These are phyloP conservation scores for Rhingia rostrata DNA, from an alignment of 2,888 invertebrate species.

Conservation along the genomic window DNA sequence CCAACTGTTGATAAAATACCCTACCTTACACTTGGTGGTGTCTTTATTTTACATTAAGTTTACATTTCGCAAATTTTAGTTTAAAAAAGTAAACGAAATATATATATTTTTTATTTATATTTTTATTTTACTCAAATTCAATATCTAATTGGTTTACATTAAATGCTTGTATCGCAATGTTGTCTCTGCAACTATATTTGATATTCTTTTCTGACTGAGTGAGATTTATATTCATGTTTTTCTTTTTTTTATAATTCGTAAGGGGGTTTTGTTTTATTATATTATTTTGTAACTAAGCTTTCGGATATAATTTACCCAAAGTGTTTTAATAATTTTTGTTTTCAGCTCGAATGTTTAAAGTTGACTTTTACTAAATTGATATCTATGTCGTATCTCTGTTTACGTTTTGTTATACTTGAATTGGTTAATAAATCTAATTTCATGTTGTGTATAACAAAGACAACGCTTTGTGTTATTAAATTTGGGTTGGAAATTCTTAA, in stretches of 20 bases:
- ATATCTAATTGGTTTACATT: constrained; percentile 72
- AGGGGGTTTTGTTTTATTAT: constrained; percentile 24
- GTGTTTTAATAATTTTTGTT: not conserved
- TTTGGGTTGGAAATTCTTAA: constrained; percentile 60
- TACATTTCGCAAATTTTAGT: not conserved
- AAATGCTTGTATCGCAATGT: constrained; percentile 63
- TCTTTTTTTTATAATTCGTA: constrained; percentile 54
- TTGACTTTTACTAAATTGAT: constrained; percentile 39
- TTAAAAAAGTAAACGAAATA: not conserved
- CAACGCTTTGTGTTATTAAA: constrained; percentile 14
- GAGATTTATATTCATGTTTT: constrained; percentile 29
- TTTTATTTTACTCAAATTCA: constrained; percentile 70
- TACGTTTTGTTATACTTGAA: constrained; percentile 33
- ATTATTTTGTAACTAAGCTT: constrained; percentile 27
- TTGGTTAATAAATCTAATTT: constrained; percentile 39
- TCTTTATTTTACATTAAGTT: not conserved
- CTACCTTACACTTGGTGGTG: too few species aligned
- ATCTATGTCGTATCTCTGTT: constrained; percentile 45
- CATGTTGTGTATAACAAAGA: constrained; percentile 1
- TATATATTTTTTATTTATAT: constrained; percentile 39
- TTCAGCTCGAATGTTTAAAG: constrained; percentile 40
- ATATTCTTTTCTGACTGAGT: constrained; percentile 51
- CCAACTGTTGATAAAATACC: too few species aligned
- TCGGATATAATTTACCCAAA: constrained; percentile 30
- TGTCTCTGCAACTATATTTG: constrained; percentile 47